Base-by-base conservation (phyloP, 30 jellyfish, hydroid and myxozoan genomes). In the Cassiopea xamachana region DNA sequence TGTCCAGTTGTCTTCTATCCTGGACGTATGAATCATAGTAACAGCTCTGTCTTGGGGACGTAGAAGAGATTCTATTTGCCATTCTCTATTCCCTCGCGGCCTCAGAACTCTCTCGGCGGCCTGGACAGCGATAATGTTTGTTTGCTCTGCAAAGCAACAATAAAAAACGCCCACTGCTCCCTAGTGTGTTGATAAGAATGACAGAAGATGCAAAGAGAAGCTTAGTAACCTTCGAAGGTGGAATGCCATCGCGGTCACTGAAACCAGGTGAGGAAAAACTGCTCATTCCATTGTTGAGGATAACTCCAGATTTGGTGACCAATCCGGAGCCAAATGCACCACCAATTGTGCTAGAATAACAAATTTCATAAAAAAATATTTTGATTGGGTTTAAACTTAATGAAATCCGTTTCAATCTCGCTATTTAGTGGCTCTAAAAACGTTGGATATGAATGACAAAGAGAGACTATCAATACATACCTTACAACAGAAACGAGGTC, bases 201-300 rank as follows among this genome's bases (percentile, higher is more conserved):
- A 3, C 64, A 3, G 10, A 55, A 3, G 64, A 10, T 55, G 64
- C 7, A 55, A 55, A 55, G 10, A 55, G 10, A 55, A 55, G 64
- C 12, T 55, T 55, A 6, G 12, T 55, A 3, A 88, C 95, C 86
- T 88, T 80, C 51, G 95, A 88, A 8, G 90, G 90, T 16, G 88
- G 89, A 1, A 82, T 60, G n/a, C 83, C 96, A 89, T 70, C 79
- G 39, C 73, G 77, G 17, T 81, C 86, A 60, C 18, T 55, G 44
- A 75, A 81, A 1, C 87, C 97, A 50, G 97, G 93, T 16, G 85
- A 85, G 2, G 97, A 85, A 76, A 92, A 92, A 68, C 92, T 75
- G 68, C 93, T 85, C 97, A 92, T 92, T 13, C 95, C 97, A 45
- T 92, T 86, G 75, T 92, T 92, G 39, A 92, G 89, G 59, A 80